These are phyloP conservation scores for Pseudorectes ferrugineus DNA, from an alignment of 2,113 vertebrate species.

Conservation along the genomic window DNA sequence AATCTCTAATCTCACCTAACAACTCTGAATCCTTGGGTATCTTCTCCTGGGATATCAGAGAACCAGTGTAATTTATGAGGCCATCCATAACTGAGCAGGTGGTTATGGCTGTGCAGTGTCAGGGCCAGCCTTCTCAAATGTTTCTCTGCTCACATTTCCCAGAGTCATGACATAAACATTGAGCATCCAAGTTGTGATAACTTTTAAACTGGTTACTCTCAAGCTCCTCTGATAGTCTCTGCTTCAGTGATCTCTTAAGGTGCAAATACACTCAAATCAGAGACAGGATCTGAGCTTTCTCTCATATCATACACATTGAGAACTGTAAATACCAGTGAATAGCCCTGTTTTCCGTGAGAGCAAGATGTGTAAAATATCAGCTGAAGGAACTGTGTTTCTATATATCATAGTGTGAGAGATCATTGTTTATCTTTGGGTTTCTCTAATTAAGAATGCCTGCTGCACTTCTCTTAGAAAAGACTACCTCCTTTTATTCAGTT, in stretches of 20 bases:
- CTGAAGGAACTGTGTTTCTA: neutral
- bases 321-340: neutral
- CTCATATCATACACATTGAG: rapidly evolving
- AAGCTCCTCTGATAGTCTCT: neutral
- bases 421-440: neutral
- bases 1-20: neutral
- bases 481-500: neutral
- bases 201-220: neutral
- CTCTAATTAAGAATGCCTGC: neutral
- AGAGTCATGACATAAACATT: neutral
- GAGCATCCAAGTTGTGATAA: neutral
- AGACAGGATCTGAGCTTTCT: neutral
- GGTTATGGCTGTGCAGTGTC: neutral
- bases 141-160: neutral
- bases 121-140: neutral
- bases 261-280: neutral
- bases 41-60: neutral
- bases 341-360: neutral
- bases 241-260: neutral
- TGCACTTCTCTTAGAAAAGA: neutral
- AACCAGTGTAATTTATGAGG: neutral
- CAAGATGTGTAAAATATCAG: neutral
- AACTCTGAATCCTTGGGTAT: neutral
- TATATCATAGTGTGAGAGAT: neutral
- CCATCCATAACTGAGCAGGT: neutral